Conservation (phyloP, 2,888 invertebrate genomes). For the Furcula furcula region DNA sequence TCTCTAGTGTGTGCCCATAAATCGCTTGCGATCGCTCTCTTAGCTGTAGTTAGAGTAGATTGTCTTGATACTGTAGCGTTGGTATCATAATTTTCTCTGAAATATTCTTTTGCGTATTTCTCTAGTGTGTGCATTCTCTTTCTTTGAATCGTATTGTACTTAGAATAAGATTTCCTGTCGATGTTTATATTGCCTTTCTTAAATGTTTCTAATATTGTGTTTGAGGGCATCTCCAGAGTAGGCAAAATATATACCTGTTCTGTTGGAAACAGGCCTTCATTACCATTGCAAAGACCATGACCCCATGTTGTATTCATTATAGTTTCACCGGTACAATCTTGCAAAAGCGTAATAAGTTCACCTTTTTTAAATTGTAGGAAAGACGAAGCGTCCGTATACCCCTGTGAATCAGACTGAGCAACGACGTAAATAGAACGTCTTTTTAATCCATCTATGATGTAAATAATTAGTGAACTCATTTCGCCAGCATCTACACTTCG, state of each 20-base stretch:
- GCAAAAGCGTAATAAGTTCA: conserved; percentile 91
- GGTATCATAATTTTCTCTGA: conserved; percentile 80
- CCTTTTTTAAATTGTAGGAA: conserved; percentile 85
- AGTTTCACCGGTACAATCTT: conserved; percentile 88
- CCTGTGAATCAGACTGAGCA: conserved; percentile 84
- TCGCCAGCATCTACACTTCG: conserved; percentile 94
- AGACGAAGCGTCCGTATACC: conserved; percentile 78
- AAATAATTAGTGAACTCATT: conserved; percentile 90
- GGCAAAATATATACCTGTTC: conserved; percentile 94
- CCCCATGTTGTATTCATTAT: conserved; percentile 88
- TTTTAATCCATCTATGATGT: conserved; percentile 92
- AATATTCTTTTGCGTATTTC: conserved; percentile 91
- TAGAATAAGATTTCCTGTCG: conserved; percentile 65
- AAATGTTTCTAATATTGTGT: conserved; percentile 84
- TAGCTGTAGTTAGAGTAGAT: conserved; percentile 84
- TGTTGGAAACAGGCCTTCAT: conserved; percentile 91
- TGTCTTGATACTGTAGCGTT: conserved; percentile 82
- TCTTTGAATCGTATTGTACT: conserved; percentile 82
- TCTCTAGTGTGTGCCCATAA: conserved; percentile 92
- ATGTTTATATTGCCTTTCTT: conserved; percentile 80
- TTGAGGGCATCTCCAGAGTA: conserved; percentile 88
- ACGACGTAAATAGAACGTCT: conserved; percentile 92
- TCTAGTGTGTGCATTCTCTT: conserved; percentile 91
- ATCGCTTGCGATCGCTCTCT: conserved; percentile 85
- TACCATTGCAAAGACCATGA: conserved; percentile 85